Percentiles rank a stretch among this genome's conserved stretches.
phyloP scores from a whole-genome alignment of 2,797 vertebrate species.

The Anomalospiza imberbis region DNA sequence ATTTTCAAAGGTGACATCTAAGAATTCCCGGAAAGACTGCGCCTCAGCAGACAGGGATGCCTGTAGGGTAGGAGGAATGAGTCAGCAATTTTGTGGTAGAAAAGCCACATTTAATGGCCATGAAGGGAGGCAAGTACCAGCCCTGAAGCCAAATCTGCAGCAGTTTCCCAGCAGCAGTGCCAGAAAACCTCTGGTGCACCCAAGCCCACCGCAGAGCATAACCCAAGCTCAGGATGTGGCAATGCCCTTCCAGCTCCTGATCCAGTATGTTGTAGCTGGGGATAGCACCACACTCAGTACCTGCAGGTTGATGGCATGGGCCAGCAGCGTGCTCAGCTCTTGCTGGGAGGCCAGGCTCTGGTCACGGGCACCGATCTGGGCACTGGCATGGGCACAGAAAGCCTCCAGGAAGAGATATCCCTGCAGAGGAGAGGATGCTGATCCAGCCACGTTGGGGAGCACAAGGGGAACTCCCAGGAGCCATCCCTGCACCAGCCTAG shows the following conservation, averaged over 20 bases:
- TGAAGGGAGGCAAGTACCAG: neutral
- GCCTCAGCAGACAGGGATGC: slow-evolving; percentile 31
- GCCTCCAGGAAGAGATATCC: slow-evolving; percentile 77
- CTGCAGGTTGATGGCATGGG: slow-evolving; percentile 74
- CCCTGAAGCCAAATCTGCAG: accelerated
- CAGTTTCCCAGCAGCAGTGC: neutral
- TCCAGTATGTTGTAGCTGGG: neutral
- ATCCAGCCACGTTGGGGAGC: accelerated
- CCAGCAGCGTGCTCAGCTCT: slow-evolving; percentile 76
- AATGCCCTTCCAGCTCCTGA: neutral
- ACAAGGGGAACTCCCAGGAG: neutral
- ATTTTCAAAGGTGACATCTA: slow-evolving; percentile 41
- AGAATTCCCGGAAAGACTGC: slow-evolving; percentile 17
- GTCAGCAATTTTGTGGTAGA: neutral
- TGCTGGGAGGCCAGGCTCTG: slow-evolving; percentile 76
- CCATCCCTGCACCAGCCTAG: neutral
- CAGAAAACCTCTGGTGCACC: neutral
- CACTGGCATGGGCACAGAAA: slow-evolving; percentile 75
- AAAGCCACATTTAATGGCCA: neutral
- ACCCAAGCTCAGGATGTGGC: accelerated
- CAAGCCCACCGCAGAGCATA: neutral
- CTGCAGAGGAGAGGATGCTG: slow-evolving; percentile 58
- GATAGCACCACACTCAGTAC: slow-evolving; percentile 52
- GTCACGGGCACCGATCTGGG: slow-evolving; percentile 77
- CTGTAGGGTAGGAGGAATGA: slow-evolving; percentile 27